phyloP scores from a whole-genome alignment of 2,888 invertebrate species.

The Stomorhina lunata region DNA sequence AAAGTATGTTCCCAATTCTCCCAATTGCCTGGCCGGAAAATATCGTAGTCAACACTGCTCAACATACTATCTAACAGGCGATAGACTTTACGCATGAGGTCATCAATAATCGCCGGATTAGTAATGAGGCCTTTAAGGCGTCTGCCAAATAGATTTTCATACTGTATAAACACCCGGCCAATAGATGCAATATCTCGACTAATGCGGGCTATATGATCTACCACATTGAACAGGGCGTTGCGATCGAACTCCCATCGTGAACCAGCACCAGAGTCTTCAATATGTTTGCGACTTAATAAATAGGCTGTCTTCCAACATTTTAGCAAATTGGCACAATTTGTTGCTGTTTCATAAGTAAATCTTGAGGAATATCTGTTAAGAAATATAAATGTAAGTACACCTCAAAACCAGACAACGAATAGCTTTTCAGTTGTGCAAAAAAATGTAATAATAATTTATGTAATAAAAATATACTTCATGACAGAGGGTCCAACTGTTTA shows the following conservation, averaged over 20 bases:
- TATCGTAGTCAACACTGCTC: constrained; percentile 90
- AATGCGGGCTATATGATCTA: constrained; percentile 91
- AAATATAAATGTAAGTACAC: not conserved
- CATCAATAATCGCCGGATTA: constrained; percentile 92
- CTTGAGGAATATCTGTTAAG: constrained; percentile 75
- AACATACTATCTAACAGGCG: constrained; percentile 87
- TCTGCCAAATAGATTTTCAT: constrained; percentile 93
- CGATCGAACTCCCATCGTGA: constrained; percentile 96
- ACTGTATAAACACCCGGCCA: constrained; percentile 90
- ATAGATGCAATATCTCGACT: constrained; percentile 90
- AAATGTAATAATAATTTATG: not conserved
- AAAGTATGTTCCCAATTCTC: constrained; percentile 94
- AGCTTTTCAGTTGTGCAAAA: not conserved
- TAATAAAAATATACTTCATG: too few relatives aligned
- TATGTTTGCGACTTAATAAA: constrained; percentile 88
- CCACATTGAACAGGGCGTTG: constrained; percentile 88
- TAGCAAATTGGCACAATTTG: constrained; percentile 77
- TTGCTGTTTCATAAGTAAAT: constrained; percentile 76
- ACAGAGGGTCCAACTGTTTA: too few relatives aligned
- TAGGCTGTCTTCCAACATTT: constrained; percentile 83
- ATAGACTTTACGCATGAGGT: constrained; percentile 89
- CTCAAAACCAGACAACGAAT: not conserved
- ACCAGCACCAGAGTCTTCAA: constrained; percentile 92
- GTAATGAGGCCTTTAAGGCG: constrained; percentile 92
- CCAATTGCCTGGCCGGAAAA: constrained; percentile 88